Percentiles rank a stretch among this genome's conserved stretches.
Conservation (phyloP, 2,797 vertebrate species). For the Columba guinea region DNA sequence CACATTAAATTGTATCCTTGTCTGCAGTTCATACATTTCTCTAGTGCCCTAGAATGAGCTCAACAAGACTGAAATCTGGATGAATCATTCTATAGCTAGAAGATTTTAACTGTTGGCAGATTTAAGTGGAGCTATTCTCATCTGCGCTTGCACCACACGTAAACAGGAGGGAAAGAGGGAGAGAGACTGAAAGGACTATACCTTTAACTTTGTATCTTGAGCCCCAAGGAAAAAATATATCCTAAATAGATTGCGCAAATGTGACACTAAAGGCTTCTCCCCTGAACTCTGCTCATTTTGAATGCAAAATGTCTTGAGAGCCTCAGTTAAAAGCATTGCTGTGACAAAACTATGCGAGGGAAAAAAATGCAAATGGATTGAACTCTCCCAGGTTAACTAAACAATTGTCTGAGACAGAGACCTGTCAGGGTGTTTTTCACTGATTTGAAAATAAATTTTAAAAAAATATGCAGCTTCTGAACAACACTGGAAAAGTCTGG, state of each 20-base stretch:
- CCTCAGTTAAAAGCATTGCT: not conserved
- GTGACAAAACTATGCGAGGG: not conserved
- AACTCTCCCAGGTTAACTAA: not conserved
- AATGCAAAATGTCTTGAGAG: not conserved
- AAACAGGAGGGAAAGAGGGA: not conserved
- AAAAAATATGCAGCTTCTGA: not conserved
- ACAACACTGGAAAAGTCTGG: not conserved
- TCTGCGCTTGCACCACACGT: not conserved
- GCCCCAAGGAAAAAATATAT: not conserved
- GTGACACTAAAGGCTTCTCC: not conserved
- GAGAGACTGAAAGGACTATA: not conserved
- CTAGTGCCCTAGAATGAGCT: not conserved
- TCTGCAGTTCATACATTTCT: not conserved
- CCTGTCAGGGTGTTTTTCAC: not conserved
- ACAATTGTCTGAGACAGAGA: not conserved
- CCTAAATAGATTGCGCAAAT: not conserved
- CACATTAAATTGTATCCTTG: constrained; percentile 1
- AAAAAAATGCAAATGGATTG: not conserved
- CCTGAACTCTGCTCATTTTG: not conserved
- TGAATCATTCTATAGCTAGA: not conserved
- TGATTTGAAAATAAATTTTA: not conserved
- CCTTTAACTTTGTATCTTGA: not conserved
- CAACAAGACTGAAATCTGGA: not conserved
- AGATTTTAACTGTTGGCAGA: not conserved
- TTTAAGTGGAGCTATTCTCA: not conserved